Evolutionary conservation across 2,113 vertebrate species (phyloP).

Genomic region (Trochalopteron elliotii): DNA sequence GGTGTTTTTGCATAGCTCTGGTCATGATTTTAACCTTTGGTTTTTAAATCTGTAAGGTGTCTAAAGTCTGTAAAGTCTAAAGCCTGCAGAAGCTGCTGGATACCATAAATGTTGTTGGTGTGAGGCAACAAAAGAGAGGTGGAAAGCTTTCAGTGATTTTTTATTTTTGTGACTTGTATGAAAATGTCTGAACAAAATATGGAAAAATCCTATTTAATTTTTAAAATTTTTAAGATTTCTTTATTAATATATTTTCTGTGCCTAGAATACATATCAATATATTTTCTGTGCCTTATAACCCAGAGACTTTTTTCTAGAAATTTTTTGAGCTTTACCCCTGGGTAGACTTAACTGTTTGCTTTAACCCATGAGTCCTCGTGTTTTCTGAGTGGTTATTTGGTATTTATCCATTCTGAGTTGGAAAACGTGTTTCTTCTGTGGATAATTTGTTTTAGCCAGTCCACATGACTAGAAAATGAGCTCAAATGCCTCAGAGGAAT

Average conservation of each 20-base stretch:
- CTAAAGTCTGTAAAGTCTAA: neutral
- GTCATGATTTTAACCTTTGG: neutral
- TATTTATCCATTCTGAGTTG: neutral
- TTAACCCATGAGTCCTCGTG: neutral
- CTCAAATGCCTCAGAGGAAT: slow-evolving; percentile 18
- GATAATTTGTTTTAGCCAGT: neutral
- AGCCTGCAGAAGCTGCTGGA: neutral
- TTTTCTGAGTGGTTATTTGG: neutral
- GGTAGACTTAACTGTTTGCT: neutral
- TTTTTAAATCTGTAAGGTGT: neutral
- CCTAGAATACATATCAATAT: neutral
- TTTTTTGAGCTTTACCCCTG: neutral
- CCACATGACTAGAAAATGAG: neutral
- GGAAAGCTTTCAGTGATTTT: neutral
- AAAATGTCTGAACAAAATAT: neutral
- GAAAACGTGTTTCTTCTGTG: neutral
- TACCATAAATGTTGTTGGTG: neutral
- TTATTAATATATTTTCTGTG: neutral
- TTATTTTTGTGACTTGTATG: neutral
- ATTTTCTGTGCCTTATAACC: neutral
- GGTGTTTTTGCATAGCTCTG: neutral
- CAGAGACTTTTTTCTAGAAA: neutral
- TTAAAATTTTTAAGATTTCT: accelerated
- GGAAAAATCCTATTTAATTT: neutral
- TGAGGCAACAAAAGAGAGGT: neutral